Conservation (phyloP, 2,888 invertebrate species). For the Germaria angustata region DNA sequence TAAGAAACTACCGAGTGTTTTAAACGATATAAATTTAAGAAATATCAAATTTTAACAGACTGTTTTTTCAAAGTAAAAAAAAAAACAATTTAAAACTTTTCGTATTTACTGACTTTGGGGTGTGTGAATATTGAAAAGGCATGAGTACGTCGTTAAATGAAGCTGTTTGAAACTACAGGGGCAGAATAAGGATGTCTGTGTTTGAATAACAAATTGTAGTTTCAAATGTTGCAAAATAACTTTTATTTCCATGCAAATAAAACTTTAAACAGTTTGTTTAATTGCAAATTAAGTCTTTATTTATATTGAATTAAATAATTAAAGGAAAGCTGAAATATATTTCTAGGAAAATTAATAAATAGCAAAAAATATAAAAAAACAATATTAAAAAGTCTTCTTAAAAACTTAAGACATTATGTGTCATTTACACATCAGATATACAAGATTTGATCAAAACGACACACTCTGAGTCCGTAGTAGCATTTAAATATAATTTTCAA, state of each 20-base stretch:
- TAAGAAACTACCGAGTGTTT: not conserved
- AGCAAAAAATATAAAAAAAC: too few relatives aligned
- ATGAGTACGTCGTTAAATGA: not conserved
- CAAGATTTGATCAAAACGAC: too few relatives aligned
- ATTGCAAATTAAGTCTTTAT: conserved; percentile 20
- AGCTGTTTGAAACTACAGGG: conserved; percentile 8
- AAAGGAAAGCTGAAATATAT: too few relatives aligned
- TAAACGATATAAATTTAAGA: not conserved
- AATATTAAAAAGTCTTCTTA: too few relatives aligned
- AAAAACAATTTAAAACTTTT: conserved; percentile 31
- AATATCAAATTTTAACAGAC: conserved; percentile 20
- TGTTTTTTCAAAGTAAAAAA: not conserved
- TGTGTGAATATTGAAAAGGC: conserved; percentile 14
- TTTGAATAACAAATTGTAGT: conserved; percentile 23
- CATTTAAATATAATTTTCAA: too few relatives aligned
- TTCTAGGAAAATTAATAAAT: too few relatives aligned
- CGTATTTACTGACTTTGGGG: conserved; percentile 12
- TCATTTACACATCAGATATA: too few relatives aligned
- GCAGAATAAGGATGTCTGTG: conserved; percentile 36
- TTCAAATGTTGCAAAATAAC: conserved; percentile 34
- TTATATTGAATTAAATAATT: not conserved
- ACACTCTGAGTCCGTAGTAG: too few relatives aligned
- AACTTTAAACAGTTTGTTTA: conserved; percentile 24
- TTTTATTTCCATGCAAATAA: conserved; percentile 33
- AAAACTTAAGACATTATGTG: too few relatives aligned